Evolutionary conservation across 2,797 vertebrate species (phyloP), one percentile per base, ranked within the genome.

Genomic region (Tachyglossus aculeatus): DNA sequence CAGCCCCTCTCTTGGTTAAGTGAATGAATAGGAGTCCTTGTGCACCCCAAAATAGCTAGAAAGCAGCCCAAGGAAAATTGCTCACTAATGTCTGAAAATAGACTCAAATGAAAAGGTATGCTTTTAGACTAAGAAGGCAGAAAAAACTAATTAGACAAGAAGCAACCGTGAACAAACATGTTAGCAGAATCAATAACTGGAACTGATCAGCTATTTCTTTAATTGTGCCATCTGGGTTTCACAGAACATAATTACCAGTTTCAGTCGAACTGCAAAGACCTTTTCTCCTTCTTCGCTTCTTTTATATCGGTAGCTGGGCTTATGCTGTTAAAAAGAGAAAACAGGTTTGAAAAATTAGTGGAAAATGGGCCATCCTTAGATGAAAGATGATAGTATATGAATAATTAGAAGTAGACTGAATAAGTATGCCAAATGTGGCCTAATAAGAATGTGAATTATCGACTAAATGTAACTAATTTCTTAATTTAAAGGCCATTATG

Each of bases 201-300:
- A 93, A 94, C 92, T 92, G 92, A 94, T 94, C 92, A 92, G 90
- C 91, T 91, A 91, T 93, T 93, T 92, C 87, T 93, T 93, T 93
- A 93, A 94, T 92, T 92, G 91, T 89, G 78, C 91, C 91, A 91
- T 90, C 91, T 90, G 90, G 91, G 83, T 75, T 69, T 78, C 79
- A 86, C 83, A 83, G 84, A 91, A 80, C 86, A 76, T 92, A 90
- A 92, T 92, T 93, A 89, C 81, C 74, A 47, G 6, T 81, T 88
- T 88, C 7, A 7, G 85, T 81, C 70, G 80, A 79, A 69, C 70
- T 74, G 80, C 88, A 80, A 81, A 87, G 77, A 64, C 57, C 72
- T 63, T 80, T 31, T 71, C 77, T 82, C 72, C 81, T 83, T 71
- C 61, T 77, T 74, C 60, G 73, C 62, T 70, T 31, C 53, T 84